Conservation (phyloP, 1,140 invertebrate genomes). For the Hycleus phaleratus region DNA sequence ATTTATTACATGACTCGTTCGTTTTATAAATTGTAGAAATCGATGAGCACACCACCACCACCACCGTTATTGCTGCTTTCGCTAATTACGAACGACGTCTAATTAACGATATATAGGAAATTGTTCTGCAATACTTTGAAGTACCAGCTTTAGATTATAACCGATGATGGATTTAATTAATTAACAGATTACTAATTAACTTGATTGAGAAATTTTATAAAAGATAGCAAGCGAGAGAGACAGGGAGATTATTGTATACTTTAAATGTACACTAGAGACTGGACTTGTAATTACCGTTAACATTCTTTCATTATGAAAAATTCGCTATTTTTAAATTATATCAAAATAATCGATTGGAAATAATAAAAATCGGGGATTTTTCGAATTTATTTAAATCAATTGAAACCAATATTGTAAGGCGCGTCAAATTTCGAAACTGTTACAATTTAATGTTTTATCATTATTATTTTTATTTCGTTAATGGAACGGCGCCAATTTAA, state of each 20-base stretch:
- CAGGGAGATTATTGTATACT: slow-evolving; percentile 30
- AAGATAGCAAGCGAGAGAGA: no score
- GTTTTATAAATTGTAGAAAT: slow-evolving; percentile 36
- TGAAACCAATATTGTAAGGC: no score
- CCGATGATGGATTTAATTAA: slow-evolving; percentile 40
- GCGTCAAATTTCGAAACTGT: slow-evolving; percentile 2
- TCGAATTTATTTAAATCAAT: no score
- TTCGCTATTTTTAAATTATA: no score
- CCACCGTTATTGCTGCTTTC: slow-evolving; percentile 24
- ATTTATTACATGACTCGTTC: slow-evolving; percentile 13
- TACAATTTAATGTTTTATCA: no score
- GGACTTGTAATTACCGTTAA: no score
- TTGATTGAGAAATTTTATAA: slow-evolving; percentile 35
- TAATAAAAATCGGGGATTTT: no score
- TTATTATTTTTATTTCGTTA: no score
- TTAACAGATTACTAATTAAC: slow-evolving; percentile 42
- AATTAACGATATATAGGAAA: slow-evolving; percentile 42
- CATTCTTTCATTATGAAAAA: no score
- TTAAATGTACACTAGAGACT: background rate
- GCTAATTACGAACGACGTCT: slow-evolving; percentile 39
- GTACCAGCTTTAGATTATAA: slow-evolving; percentile 35
- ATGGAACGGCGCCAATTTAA: no score
- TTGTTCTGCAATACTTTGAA: slow-evolving; percentile 41
- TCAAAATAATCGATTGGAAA: no score
- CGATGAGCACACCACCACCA: slow-evolving; percentile 23